Evolutionary conservation across 2,888 invertebrate genomes (phyloP).

Genomic region (Fragum fragum): DNA sequence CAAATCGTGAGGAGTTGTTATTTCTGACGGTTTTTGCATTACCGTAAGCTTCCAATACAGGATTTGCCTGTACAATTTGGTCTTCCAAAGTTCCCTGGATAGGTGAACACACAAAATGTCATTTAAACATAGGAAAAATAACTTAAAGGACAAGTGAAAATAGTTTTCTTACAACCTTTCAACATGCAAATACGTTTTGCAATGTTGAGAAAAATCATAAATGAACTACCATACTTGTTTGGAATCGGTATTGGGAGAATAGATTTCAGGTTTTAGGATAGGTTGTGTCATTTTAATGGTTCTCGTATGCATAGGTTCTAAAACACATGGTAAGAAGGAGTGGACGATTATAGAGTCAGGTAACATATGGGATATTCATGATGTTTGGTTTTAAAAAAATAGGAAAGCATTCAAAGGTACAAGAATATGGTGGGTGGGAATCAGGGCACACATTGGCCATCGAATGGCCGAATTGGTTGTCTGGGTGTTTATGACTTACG

Average conservation of each 20-base stretch:
- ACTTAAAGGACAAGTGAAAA: too few relatives aligned
- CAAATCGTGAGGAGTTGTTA: conserved; percentile 99
- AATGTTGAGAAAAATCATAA: too few relatives aligned
- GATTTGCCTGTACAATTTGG: conserved; percentile 99
- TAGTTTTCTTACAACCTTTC: too few relatives aligned
- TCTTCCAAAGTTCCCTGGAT: conserved; percentile 91
- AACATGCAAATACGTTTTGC: too few relatives aligned
- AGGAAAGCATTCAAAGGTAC: not conserved
- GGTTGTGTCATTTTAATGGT: too few relatives aligned
- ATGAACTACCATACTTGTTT: too few relatives aligned
- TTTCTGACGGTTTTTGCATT: conserved; percentile 90
- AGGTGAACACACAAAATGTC: conserved; percentile 11
- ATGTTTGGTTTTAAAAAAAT: not conserved
- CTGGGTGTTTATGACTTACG: conserved; percentile 91
- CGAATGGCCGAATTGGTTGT: not conserved
- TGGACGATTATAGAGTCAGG: too few relatives aligned
- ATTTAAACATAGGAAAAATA: not conserved
- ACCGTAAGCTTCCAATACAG: conserved; percentile 85
- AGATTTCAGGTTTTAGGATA: too few relatives aligned
- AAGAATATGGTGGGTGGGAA: not conserved
- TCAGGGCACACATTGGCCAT: not conserved
- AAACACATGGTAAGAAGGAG: too few relatives aligned
- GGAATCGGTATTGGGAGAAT: too few relatives aligned
- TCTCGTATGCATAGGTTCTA: too few relatives aligned
- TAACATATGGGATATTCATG: too few relatives aligned